phyloP scores from a whole-genome alignment of 2,797 vertebrate genomes.

The Neomorphus geoffroyi region DNA sequence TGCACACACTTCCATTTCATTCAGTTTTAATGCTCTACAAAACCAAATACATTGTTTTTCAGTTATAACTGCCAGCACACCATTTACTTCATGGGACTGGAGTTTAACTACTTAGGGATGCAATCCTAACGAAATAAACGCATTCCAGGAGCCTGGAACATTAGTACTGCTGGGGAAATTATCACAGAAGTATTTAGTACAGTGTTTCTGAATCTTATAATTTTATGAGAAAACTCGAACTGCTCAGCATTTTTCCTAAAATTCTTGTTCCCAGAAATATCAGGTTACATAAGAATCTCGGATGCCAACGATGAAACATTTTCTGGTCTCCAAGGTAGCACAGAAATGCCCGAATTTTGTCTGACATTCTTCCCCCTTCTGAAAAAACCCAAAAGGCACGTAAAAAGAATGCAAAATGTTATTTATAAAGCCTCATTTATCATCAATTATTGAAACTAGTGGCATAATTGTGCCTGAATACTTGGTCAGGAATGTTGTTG shows the following conservation, averaged over 20 bases:
- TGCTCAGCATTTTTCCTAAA: conserved; percentile 49
- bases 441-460: background rate
- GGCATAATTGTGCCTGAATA: background rate
- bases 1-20: background rate
- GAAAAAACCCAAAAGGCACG: background rate
- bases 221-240: background rate
- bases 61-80: background rate
- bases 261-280: conserved; percentile 50
- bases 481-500: background rate
- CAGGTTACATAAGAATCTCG: conserved; percentile 40
- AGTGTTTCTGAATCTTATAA: background rate
- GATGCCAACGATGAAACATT: conserved; percentile 51
- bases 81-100: rapidly evolving
- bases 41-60: background rate
- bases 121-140: background rate
- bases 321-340: conserved; percentile 63
- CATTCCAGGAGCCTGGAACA: background rate
- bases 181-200: background rate
- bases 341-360: conserved; percentile 29
- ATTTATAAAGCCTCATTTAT: background rate
- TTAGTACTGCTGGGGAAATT: background rate
- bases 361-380: conserved; percentile 1
- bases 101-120: background rate
- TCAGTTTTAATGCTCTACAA: background rate
- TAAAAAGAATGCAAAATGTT: background rate